Evolutionary conservation across 2,113 vertebrate species (phyloP).

Genomic region (Halichoerus grypus): DNA sequence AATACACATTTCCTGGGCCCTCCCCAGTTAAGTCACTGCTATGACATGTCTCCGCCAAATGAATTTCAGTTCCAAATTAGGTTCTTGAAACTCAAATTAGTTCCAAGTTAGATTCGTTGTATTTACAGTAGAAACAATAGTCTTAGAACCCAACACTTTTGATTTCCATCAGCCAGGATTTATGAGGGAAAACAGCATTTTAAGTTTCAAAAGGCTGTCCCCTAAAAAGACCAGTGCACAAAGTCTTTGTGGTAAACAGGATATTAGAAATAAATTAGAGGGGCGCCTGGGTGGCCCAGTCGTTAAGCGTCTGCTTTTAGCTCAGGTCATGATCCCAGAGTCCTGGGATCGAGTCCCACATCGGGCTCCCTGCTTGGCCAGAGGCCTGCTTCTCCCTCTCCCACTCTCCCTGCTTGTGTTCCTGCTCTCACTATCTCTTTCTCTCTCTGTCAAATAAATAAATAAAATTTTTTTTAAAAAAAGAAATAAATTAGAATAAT

Average conservation of each 20-base stretch:
- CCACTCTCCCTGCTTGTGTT: too few species aligned
- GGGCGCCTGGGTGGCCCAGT: too few species aligned
- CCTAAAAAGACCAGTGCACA: background rate
- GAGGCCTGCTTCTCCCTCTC: too few species aligned
- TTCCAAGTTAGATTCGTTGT: constrained; percentile 21
- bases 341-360: too few species aligned
- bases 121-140: background rate
- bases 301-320: too few species aligned
- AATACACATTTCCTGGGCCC: background rate
- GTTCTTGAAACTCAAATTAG: background rate
- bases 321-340: too few species aligned
- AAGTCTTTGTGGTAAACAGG: background rate
- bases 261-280: background rate
- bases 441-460: too few species aligned
- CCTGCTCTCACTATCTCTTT: too few species aligned
- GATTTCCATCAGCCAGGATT: background rate
- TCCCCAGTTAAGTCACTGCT: background rate
- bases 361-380: too few species aligned
- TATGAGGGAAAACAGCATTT: constrained; percentile 34
- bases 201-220: background rate
- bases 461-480: too few species aligned
- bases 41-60: background rate
- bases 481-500: too few species aligned
- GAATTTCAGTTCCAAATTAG: background rate
- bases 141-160: background rate